Conservation (phyloP, 2,888 invertebrate species). For the Taenaris catops region DNA sequence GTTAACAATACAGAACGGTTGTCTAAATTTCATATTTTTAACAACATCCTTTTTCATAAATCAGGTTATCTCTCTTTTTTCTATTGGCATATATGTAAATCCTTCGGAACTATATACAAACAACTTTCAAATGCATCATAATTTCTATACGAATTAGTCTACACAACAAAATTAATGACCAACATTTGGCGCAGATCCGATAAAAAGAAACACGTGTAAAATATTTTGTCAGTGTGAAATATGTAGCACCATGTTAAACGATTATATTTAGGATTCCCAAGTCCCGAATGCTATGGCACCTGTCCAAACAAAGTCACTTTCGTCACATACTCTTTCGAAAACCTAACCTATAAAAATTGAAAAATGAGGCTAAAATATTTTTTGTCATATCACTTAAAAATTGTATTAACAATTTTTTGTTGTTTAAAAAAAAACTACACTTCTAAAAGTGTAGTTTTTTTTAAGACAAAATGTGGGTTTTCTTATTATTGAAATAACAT, state of each 20-base stretch:
- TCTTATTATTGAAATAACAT: no score
- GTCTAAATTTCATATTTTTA: neutral
- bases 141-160: neutral
- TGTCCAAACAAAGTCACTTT: constrained; percentile 9
- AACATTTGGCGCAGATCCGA: constrained; percentile 36
- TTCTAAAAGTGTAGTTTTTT: no score
- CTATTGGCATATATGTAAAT: neutral
- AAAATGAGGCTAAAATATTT: no score
- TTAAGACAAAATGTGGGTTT: no score
- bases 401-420: no score
- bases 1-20: no score
- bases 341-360: no score
- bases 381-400: no score
- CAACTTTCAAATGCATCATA: neutral
- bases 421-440: no score
- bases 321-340: constrained; percentile 3
- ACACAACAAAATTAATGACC: constrained; percentile 4
- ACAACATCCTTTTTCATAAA: neutral
- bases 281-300: constrained; percentile 1
- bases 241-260: constrained; percentile 29
- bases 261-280: constrained; percentile 4
- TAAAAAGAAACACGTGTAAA: constrained; percentile 49
- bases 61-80: neutral
- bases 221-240: constrained; percentile 44
- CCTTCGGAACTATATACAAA: neutral